Evolutionary conservation across 2,113 vertebrate genomes (phyloP), one percentile per base, ranked within the genome.

Genomic region (Gallinago paraguaiae): DNA sequence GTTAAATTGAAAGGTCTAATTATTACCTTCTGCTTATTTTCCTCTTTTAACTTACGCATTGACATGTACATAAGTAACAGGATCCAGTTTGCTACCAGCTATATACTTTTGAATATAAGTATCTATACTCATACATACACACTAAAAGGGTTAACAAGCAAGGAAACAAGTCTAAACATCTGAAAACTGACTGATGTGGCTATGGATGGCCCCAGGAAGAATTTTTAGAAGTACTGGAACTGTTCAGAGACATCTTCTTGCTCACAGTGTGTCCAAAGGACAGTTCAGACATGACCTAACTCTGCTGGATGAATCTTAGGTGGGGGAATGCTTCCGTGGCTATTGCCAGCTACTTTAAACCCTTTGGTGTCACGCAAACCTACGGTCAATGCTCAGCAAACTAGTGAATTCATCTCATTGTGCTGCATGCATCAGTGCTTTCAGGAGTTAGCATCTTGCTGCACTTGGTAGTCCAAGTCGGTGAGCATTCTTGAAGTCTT

Each of bases 351-450:
- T 86, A 11, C 51, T 81, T 72, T 41, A 64, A 80, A 53, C 54
- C 22, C 15, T 75, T 11, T 76, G 43, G 37, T 82, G 35, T 63
- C 48, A 45, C 17, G 31, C 53, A 48, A 59, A 86, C 3, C 31
- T 71, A 8, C 0, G 2, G 5, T 79, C 10, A 24, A 0, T 35
- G 31, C 7, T 70, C 43, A 56, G 7, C 37, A 64, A 74, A 4
- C 8, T 35, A 17, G 9, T 39, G n/a, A 75, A 27, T 50, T 86
- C n/a, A 30, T 46, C 24, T 85, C 18, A 2, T 43, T 27, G 20
- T 53, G 68, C 20, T 83, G 51, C 16, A 3, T 17, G 3, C 20
- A 27, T 57, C 56, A 11, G 41, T 61, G 46, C 48, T 61, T 79
- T 72, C 57, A 56, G 79, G 33, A 67, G 65, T 35, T 31, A 30